Conservation (phyloP, 1,140 invertebrate species). For the Bicyclus anynana region DNA sequence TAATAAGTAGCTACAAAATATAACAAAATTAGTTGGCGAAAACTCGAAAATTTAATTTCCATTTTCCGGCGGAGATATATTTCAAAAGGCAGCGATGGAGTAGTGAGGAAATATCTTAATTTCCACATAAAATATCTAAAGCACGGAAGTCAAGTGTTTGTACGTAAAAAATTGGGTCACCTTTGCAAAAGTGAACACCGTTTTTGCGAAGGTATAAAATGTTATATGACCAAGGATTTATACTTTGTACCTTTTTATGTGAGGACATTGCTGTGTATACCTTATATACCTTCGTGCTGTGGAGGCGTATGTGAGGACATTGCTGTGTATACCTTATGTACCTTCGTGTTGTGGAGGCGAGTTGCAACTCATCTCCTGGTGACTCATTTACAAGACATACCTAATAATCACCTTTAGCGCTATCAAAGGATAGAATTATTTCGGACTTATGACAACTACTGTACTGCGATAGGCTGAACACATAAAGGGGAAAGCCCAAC, state of each 20-base stretch:
- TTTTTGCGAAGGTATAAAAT: neutral
- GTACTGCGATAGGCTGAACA: too few species aligned
- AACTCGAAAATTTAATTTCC: neutral
- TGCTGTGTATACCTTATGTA: neutral
- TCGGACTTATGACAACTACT: too few species aligned
- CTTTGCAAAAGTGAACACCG: conserved; percentile 1
- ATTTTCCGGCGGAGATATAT: neutral
- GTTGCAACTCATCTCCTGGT: too few species aligned
- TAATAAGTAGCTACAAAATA: neutral
- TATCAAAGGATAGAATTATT: too few species aligned
- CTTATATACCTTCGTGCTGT: neutral
- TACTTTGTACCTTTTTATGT: neutral
- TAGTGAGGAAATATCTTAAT: neutral
- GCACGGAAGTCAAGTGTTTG: neutral
- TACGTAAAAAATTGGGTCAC: neutral
- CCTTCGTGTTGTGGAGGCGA: too few species aligned
- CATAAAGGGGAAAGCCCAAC: too few species aligned
- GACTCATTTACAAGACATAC: too few species aligned
- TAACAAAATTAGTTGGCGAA: neutral
- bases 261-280: too few species aligned
- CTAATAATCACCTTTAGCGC: too few species aligned
- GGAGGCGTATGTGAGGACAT: too few species aligned
- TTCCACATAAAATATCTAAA: neutral
- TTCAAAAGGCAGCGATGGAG: neutral
- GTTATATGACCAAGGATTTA: neutral